phyloP scores from a whole-genome alignment of 2,113 vertebrate species.

The Nerophis ophidion region DNA sequence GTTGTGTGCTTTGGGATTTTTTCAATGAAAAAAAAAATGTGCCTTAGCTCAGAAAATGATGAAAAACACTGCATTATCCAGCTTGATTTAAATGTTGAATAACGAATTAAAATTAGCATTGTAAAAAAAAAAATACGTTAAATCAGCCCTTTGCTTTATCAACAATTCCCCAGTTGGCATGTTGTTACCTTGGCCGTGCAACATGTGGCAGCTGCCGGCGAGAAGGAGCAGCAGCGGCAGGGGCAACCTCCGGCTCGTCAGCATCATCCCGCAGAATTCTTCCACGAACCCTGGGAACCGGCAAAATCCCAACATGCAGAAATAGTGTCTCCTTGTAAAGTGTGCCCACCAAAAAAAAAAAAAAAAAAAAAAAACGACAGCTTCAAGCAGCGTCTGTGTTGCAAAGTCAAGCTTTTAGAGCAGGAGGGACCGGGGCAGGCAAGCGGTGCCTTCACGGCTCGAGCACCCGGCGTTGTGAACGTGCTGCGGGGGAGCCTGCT shows the following conservation, averaged over 20 bases:
- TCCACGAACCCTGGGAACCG: constrained; percentile 5
- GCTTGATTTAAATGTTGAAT: not conserved
- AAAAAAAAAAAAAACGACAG: constrained; percentile 8
- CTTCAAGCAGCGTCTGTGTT: no score
- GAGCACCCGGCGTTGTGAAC: constrained; percentile 6
- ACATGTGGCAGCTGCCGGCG: constrained; percentile 63
- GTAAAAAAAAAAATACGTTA: no score
- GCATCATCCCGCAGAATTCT: constrained; percentile 19
- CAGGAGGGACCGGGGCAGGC: not conserved
- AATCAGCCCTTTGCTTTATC: not conserved
- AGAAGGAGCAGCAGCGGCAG: constrained; percentile 54
- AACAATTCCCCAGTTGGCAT: not conserved
- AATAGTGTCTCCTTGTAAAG: not conserved
- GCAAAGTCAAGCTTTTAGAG: constrained; percentile 6
- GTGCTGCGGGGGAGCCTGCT: constrained; percentile 23
- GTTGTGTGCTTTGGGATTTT: no score
- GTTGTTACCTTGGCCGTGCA: constrained; percentile 66
- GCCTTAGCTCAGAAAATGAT: no score
- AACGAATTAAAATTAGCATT: not conserved
- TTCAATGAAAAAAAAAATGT: no score
- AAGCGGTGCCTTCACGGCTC: constrained; percentile 8
- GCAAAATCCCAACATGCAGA: constrained; percentile 30
- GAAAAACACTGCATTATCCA: not conserved
- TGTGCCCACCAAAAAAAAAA: no score
- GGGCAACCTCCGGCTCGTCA: constrained; percentile 24